These are phyloP conservation scores for Stigmatopora argus DNA, from an alignment of 2,113 vertebrate genomes.

Conservation along the genomic window DNA sequence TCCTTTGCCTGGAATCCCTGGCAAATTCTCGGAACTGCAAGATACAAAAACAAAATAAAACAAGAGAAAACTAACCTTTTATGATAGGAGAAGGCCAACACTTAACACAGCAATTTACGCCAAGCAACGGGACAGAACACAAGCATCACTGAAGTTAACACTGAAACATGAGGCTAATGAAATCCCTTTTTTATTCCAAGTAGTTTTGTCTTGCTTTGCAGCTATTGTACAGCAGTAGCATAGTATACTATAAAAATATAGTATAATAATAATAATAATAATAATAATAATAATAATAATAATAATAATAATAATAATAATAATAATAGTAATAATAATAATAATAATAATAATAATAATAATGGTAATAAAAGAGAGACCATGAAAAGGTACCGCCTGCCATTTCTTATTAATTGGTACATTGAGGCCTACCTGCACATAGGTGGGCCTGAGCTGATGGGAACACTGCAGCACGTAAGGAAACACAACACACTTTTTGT, in stretches of 20 bases:
- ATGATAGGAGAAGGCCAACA: too few relatives aligned
- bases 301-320: too few relatives aligned
- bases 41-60: constrained; percentile 1
- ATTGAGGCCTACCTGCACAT: constrained; percentile 70
- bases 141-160: background rate
- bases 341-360: too few relatives aligned
- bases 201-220: background rate
- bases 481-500: constrained; percentile 39
- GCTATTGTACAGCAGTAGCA: background rate
- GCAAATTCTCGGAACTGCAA: constrained; percentile 26
- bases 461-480: constrained; percentile 47
- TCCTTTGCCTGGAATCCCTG: background rate
- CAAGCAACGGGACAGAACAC: background rate
- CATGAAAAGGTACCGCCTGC: background rate
- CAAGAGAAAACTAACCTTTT: background rate
- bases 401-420: background rate
- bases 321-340: too few relatives aligned
- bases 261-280: too few relatives aligned
- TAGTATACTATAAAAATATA: too few relatives aligned
- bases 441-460: constrained; percentile 60
- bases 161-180: background rate
- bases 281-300: too few relatives aligned
- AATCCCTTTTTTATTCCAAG: background rate
- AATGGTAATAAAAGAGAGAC: background rate
- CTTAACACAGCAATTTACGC: background rate